Evolutionary conservation across 1,140 invertebrate genomes (phyloP).

Genomic region (Caenorhabditis brenneri): DNA sequence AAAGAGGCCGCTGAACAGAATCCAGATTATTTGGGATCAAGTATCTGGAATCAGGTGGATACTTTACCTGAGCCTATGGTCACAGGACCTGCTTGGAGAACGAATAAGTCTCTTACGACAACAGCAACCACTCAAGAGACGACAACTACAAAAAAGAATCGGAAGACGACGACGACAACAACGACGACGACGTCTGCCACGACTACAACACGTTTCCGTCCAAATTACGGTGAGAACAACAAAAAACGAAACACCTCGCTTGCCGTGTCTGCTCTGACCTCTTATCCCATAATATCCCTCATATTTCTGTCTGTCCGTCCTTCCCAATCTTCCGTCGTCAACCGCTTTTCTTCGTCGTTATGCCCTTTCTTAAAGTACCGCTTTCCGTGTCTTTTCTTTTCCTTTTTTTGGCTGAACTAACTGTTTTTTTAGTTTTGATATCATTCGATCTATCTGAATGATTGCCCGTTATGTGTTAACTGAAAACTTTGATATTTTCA

Average conservation of each 20-base stretch:
- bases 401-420: background rate
- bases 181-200: constrained; percentile 23
- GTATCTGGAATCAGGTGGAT: constrained; percentile 50
- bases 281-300: background rate
- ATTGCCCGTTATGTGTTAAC: too few species aligned
- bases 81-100: constrained; percentile 47
- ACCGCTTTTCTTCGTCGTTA: constrained; percentile 14
- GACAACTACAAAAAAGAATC: constrained; percentile 23
- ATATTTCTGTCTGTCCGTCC: constrained; percentile 26
- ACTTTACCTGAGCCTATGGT: constrained; percentile 46
- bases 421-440: too few species aligned
- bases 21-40: constrained; percentile 52
- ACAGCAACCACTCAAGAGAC: background rate
- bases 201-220: background rate
- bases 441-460: too few species aligned
- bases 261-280: constrained; percentile 31
- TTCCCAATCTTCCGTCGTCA: background rate
- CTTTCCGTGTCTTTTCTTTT: background rate
- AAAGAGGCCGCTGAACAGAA: constrained; percentile 44
- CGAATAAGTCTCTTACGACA: constrained; percentile 12
- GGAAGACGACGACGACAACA: constrained; percentile 37
- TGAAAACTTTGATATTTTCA: too few species aligned
- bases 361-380: background rate
- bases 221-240: constrained; percentile 27
- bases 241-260: background rate